These are phyloP conservation scores for Aelia acuminata DNA, from an alignment of 2,888 invertebrate genomes.

Conservation along the genomic window DNA sequence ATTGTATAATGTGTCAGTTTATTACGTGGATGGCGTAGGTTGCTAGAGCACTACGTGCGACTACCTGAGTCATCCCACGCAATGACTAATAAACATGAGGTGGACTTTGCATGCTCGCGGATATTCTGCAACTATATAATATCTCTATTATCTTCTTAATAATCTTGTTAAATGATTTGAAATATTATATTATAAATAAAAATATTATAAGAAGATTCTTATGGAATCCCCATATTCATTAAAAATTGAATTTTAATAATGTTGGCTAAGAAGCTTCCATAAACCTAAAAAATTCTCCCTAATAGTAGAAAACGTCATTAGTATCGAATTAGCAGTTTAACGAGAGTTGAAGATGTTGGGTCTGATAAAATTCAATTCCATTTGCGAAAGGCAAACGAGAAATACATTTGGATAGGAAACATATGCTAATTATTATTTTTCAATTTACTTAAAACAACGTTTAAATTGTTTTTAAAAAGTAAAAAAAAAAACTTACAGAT, in stretches of 20 bases:
- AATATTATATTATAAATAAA: no score
- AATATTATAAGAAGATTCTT: no score
- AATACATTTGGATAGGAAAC: no score
- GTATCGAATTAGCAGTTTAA: not conserved
- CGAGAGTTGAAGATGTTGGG: not conserved
- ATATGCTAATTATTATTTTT: no score
- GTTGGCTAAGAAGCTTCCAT: no score
- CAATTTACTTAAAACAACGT: no score
- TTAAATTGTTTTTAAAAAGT: no score
- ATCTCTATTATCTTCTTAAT: not conserved
- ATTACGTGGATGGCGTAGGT: not conserved
- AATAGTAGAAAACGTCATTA: not conserved
- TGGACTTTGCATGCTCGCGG: not conserved
- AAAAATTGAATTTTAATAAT: no score
- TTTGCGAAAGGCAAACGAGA: no score
- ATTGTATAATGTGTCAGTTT: not conserved
- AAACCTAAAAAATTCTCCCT: not conserved
- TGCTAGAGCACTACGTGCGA: not conserved
- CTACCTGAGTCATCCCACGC: not conserved
- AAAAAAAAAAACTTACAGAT: no score
- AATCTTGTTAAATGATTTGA: not conserved
- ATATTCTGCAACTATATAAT: not conserved
- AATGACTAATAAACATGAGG: not conserved
- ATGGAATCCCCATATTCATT: no score
- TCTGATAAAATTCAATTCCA: no score